Conservation (phyloP, 1,140 invertebrate genomes). For the Fopius arisanus region DNA sequence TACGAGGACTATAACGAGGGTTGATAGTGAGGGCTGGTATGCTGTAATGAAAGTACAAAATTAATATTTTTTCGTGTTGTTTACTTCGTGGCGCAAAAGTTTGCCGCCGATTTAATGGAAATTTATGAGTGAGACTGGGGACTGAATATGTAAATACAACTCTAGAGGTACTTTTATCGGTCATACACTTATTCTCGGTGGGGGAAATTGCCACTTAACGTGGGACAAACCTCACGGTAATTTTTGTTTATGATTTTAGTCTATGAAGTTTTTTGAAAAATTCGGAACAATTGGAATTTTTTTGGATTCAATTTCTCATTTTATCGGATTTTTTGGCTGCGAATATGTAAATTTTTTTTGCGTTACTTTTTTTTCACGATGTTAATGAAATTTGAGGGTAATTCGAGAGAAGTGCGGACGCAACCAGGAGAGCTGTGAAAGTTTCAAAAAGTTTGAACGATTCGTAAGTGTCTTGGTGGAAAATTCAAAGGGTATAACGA, state of each 20-base stretch:
- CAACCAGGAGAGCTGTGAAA: too few relatives aligned
- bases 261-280: background rate
- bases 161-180: constrained; percentile 9
- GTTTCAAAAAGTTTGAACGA: too few relatives aligned
- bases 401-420: too few relatives aligned
- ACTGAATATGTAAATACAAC: background rate
- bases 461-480: too few relatives aligned
- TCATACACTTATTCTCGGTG: background rate
- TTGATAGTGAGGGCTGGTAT: background rate
- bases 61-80: constrained; percentile 51
- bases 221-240: background rate
- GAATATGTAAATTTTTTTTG: too few relatives aligned
- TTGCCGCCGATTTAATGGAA: constrained; percentile 52
- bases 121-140: constrained; percentile 35
- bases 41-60: constrained; percentile 41
- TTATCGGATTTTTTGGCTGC: background rate
- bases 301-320: background rate
- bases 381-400: too few relatives aligned
- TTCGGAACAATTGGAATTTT: background rate
- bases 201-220: background rate
- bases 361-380: too few relatives aligned
- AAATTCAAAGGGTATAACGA: too few relatives aligned
- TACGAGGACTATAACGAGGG: background rate
- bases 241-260: background rate
- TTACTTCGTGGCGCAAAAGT: constrained; percentile 43